phyloP scores from a whole-genome alignment of 2,113 vertebrate species.

The Caranx ignobilis region DNA sequence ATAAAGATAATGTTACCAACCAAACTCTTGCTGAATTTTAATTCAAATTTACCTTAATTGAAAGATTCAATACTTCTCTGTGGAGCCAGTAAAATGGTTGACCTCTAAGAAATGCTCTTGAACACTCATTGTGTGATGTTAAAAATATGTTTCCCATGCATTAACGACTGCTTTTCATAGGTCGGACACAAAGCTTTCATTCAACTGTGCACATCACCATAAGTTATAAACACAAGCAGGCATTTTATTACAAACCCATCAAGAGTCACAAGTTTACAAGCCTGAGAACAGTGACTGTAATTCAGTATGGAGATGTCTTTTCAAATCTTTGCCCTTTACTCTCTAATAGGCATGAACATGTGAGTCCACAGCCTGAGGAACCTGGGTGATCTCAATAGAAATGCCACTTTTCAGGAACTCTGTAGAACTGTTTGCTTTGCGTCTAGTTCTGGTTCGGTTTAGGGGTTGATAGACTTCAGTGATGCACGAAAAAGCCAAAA shows the following conservation, averaged over 20 bases:
- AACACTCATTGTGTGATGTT: neutral
- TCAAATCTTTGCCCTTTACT: conserved; percentile 40
- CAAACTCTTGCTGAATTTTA: neutral
- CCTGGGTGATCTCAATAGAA: too few species aligned
- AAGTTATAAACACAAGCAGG: conserved; percentile 34
- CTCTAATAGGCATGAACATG: conserved; percentile 20
- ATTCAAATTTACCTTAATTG: neutral
- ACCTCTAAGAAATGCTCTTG: neutral
- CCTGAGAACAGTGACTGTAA: conserved; percentile 12
- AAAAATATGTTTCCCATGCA: conserved; percentile 5
- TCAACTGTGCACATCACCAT: conserved; percentile 6
- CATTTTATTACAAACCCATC: conserved; percentile 38
- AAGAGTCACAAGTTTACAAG: conserved; percentile 60
- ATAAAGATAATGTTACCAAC: neutral
- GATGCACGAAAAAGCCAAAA: too few species aligned
- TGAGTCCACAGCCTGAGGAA: neutral
- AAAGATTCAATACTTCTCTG: neutral
- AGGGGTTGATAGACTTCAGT: too few species aligned
- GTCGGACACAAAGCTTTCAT: conserved; percentile 49
- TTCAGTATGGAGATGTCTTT: conserved; percentile 1
- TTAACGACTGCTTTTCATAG: conserved; percentile 3
- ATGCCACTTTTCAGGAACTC: too few species aligned
- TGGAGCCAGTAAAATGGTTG: neutral
- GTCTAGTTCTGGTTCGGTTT: too few species aligned
- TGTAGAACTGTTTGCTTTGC: too few species aligned